These are phyloP conservation scores for Malurus elegans DNA, from an alignment of 2,113 vertebrate genomes.

Conservation along the genomic window DNA sequence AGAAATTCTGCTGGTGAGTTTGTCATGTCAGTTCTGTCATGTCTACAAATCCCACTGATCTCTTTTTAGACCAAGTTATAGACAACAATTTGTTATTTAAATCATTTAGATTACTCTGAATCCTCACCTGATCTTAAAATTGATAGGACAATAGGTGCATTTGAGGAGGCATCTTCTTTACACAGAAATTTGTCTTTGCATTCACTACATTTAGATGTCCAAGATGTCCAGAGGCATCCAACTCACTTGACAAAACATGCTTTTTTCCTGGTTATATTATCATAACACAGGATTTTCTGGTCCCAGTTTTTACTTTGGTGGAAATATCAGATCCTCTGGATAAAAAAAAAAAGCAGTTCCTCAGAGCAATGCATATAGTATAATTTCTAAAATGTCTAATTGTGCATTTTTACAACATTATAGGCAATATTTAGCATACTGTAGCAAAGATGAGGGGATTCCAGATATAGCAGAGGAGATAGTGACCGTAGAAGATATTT, in stretches of 20 bases:
- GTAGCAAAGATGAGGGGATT: not conserved
- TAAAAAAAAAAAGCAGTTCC: not conserved
- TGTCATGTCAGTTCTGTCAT: not conserved
- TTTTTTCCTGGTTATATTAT: not conserved
- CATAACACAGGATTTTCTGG: not conserved
- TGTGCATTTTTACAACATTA: not conserved
- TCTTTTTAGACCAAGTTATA: not conserved
- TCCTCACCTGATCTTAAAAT: not conserved
- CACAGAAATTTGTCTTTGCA: not conserved
- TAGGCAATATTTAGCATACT: not conserved
- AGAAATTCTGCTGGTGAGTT: not conserved
- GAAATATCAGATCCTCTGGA: not conserved
- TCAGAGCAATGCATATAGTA: not conserved
- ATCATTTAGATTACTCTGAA: not conserved
- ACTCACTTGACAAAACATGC: not conserved
- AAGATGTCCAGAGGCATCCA: not conserved
- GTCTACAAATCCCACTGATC: not conserved
- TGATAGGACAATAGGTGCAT: not conserved
- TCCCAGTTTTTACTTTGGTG: not conserved
- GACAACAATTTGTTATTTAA: not conserved
- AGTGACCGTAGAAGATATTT: not conserved
- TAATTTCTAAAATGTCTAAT: not conserved
- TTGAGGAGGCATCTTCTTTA: not conserved
- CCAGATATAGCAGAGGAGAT: not conserved
- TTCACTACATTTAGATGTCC: not conserved